These are phyloP conservation scores for Ostrea denselamellosa DNA, from an alignment of 1,140 invertebrate species.

Conservation along the genomic window DNA sequence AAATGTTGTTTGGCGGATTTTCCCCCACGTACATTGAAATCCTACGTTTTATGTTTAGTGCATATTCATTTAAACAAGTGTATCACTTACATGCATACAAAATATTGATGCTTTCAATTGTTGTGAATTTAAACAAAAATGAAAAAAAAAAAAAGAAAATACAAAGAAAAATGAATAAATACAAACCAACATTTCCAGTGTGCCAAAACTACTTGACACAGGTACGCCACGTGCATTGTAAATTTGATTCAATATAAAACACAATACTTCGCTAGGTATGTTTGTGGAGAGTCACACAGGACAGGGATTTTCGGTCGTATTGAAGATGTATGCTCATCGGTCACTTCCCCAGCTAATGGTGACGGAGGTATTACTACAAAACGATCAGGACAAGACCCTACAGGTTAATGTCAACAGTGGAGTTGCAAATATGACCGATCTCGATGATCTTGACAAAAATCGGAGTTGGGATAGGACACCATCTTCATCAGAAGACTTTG, in stretches of 20 bases:
- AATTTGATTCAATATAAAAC: neutral
- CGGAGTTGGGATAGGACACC: neutral
- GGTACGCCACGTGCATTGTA: no score
- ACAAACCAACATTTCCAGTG: no score
- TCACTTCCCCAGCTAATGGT: conserved; percentile 66
- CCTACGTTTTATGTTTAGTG: no score
- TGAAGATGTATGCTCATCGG: conserved; percentile 72
- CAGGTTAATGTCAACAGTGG: conserved; percentile 55
- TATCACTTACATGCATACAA: no score
- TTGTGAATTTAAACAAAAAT: no score
- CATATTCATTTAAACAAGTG: no score
- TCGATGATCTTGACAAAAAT: conserved; percentile 22
- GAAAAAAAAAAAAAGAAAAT: no score
- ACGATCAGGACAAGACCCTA: conserved; percentile 48
- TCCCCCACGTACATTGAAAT: no score
- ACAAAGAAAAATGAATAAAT: no score
- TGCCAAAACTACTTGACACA: no score
- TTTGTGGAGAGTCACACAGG: conserved; percentile 61
- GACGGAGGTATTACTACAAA: conserved; percentile 63
- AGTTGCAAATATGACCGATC: conserved; percentile 47
- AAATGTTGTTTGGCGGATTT: no score
- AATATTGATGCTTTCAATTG: no score
- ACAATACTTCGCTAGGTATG: conserved; percentile 65
- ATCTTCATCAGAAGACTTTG: neutral
- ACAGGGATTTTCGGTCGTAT: conserved; percentile 54